These are phyloP conservation scores for Muntiacus muntjak DNA, from an alignment of 2,113 vertebrate species.

Conservation along the genomic window DNA sequence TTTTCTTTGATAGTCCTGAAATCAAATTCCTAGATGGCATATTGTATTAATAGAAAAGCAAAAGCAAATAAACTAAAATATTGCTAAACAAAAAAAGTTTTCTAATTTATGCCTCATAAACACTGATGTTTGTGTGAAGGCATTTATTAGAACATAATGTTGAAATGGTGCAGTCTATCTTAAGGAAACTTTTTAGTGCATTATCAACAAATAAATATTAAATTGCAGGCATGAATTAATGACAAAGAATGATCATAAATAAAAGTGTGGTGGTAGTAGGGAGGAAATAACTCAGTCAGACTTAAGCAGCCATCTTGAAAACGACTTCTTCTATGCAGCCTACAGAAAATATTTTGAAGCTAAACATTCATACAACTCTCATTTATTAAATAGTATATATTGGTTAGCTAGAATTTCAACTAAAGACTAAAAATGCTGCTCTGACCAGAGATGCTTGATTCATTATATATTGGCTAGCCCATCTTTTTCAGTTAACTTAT, in stretches of 20 bases:
- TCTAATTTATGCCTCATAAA: constrained; percentile 38
- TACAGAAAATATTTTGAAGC: background rate
- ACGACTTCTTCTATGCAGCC: background rate
- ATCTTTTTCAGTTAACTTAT: background rate
- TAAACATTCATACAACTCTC: background rate
- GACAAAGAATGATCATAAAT: constrained; percentile 30
- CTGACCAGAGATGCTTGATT: background rate
- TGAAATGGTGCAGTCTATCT: constrained; percentile 43
- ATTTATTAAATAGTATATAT: background rate
- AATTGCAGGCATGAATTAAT: constrained; percentile 27
- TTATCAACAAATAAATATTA: constrained; percentile 58
- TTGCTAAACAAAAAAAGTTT: constrained; percentile 36
- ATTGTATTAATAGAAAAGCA: background rate
- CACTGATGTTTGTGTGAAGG: background rate
- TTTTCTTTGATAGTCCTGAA: background rate
- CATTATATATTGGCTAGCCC: background rate
- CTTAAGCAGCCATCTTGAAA: constrained; percentile 34
- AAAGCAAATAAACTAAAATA: background rate
- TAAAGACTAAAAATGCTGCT: background rate
- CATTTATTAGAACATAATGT: constrained; percentile 54
- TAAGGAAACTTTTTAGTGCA: constrained; percentile 31
- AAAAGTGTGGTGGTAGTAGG: background rate
- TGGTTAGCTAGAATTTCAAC: background rate
- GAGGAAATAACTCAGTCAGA: constrained; percentile 31
- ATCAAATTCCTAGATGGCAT: background rate